A percentile compares a stretch with the other conserved stretches of the same genome.
Evolutionary conservation across 2,888 invertebrate species (phyloP).

Genomic region (Himalopsyche tibetana): DNA sequence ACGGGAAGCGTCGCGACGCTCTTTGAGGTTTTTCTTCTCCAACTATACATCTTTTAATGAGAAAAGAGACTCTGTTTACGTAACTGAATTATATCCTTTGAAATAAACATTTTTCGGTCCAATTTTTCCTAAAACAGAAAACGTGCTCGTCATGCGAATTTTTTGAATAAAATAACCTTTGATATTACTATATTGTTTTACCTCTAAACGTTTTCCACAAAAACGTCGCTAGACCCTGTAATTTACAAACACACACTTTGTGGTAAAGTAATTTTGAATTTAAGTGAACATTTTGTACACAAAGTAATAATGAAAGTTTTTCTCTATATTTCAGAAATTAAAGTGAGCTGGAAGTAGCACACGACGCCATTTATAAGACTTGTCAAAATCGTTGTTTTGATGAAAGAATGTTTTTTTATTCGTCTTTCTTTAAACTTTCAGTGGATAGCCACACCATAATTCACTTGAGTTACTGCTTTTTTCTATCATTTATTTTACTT

Average conservation of each 20-base stretch:
- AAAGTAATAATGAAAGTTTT: too few relatives aligned
- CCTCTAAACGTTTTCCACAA: not conserved
- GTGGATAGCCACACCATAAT: too few relatives aligned
- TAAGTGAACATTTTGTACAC: too few relatives aligned
- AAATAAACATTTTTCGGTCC: conserved; percentile 14
- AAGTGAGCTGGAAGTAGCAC: too few relatives aligned
- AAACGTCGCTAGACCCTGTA: not conserved
- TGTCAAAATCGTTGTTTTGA: too few relatives aligned
- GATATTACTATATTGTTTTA: conserved; percentile 11
- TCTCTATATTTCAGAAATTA: too few relatives aligned
- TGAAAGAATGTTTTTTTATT: too few relatives aligned
- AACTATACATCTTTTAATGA: conserved; percentile 31
- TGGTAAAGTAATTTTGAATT: too few relatives aligned
- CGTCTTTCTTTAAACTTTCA: too few relatives aligned
- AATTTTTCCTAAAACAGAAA: conserved; percentile 14
- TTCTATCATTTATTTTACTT: too few relatives aligned
- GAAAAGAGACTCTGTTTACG: conserved; percentile 17
- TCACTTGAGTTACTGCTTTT: too few relatives aligned
- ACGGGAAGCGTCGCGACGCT: conserved; percentile 14
- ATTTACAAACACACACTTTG: not conserved
- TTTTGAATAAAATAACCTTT: conserved; percentile 17
- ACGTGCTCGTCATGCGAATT: conserved; percentile 34
- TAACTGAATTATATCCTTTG: conserved; percentile 30
- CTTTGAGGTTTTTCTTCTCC: conserved; percentile 19
- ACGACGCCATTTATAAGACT: too few relatives aligned